Evolutionary conservation across 2,113 vertebrate species (phyloP), one percentile per base, ranked within the genome.

Genomic region (Poicephalus meyeri): DNA sequence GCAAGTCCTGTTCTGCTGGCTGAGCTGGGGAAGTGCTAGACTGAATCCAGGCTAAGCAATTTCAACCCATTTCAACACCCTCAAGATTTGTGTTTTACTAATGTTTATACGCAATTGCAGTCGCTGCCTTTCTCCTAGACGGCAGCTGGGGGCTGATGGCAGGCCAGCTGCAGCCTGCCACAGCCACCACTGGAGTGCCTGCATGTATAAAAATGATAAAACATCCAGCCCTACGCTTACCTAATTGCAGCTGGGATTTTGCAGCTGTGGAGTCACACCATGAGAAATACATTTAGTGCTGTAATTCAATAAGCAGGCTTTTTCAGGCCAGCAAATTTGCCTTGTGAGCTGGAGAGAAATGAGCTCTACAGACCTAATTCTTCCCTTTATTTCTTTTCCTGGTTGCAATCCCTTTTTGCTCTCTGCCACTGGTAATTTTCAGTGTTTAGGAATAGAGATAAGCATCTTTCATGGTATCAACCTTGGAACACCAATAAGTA

Each of bases 141-240:
- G 95, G 96, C 97, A 98, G 97, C 97, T 98, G 97, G 97, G 81
- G 73, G 80, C 81, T 96, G 96, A 41, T 82, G 87, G 85, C 90
- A 63, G 71, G 88, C 93, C 97, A 98, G 97, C 97, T 98, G 97
- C 94, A 95, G 95, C 64, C 96, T 91, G 95, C 93, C 70, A 46
- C 70, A 73, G 86, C 66, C 93, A 88, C 93, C 10, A 17, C 96
- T 96, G 83, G 91, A 93, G 92, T 64, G 94, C 64, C 93, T 88
- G 66, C 52, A 23, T 28, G 50, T 41, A 73, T 10, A 95, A 92
- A 93, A 91, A 74, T 89, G 96, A 97, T 82, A 11, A 46, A 93
- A 80, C 42, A 87, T 77, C 92, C 86, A 96, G 91, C 73, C 96
- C 58, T 49, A 29, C 71, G 20, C 74, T 39, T 86, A 50, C 86